Base-by-base conservation (phyloP, 1,140 invertebrate genomes). In the Trissolcus basalis region DNA sequence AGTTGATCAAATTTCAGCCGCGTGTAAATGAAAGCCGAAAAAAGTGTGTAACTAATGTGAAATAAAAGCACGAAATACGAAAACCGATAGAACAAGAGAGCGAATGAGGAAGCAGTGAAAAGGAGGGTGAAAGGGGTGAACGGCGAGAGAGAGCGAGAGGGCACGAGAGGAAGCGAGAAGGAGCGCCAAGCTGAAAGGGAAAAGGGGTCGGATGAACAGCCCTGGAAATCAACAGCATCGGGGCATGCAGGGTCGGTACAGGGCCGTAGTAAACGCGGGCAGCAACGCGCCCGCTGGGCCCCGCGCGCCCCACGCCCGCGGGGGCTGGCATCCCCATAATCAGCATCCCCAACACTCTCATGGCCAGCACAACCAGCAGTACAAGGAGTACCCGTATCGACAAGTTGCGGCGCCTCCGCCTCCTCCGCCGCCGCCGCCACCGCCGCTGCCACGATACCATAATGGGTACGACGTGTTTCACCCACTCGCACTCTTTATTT, bases 341-440 rank as follows among this genome's bases (percentile, higher is more conserved):
- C 82, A 85, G 39, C 81, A 85, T 69, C 78, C 78, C 51, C 83
- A 81, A 54, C 80, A 81, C 63, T 78, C 82, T 27, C 82, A 83
- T 50, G 72, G 67, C 48, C 80, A 83, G 65, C 78, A 77, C 69
- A 82, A 79, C 69, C 79, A 83, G 63, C 85, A 86, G 78, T 86
- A 83, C 83, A 86, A 86, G 85, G 84, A 87, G 76, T 85, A 85
- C 70, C 85, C 85, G 65, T 86, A 87, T 82, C 85, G 85, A 70
- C 86, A 87, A 78, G 83, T 84, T 77, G 77, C 84, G 41, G 80
- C 81, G 54, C 80, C 82, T 72, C 83, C 71, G 47, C 68, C 73
- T n/a, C 72, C 67, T 27, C 61, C 63, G n/a, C 72, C 72, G 55
- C 65, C 64, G 43, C 72, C 68, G 33, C 72, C 72, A 35, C 68